phyloP scores from a whole-genome alignment of 2,888 invertebrate species.

The Barypeithes pellucidus region DNA sequence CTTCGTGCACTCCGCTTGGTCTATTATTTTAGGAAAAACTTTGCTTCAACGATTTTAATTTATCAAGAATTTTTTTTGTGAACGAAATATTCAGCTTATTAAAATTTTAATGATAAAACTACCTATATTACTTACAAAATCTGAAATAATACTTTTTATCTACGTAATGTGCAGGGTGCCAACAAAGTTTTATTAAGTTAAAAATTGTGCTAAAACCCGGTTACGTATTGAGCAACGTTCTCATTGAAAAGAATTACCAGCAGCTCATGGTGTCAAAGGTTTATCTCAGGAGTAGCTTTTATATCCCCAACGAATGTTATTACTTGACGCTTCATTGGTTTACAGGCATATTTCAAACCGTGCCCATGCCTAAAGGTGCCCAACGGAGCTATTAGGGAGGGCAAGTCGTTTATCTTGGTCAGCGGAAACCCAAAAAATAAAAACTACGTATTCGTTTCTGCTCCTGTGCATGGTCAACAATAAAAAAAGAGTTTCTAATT shows the following conservation, averaged over 20 bases:
- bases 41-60: background rate
- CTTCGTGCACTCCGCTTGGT: constrained; percentile 16
- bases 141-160: no score
- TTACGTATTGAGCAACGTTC: no score
- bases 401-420: background rate
- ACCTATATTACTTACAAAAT: no score
- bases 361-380: background rate
- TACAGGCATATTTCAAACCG: background rate
- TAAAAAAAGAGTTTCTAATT: background rate
- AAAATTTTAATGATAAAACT: no score
- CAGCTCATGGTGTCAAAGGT: no score
- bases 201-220: no score
- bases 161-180: no score
- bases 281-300: no score
- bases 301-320: constrained; percentile 3
- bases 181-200: no score
- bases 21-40: constrained; percentile 22
- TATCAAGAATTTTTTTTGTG: background rate
- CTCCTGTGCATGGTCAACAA: background rate
- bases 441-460: background rate
- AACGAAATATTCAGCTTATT: no score
- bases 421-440: background rate
- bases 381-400: background rate
- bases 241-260: no score
- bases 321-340: background rate